Base-by-base conservation (phyloP, 1,140 invertebrate species). In the Atta colombica region DNA sequence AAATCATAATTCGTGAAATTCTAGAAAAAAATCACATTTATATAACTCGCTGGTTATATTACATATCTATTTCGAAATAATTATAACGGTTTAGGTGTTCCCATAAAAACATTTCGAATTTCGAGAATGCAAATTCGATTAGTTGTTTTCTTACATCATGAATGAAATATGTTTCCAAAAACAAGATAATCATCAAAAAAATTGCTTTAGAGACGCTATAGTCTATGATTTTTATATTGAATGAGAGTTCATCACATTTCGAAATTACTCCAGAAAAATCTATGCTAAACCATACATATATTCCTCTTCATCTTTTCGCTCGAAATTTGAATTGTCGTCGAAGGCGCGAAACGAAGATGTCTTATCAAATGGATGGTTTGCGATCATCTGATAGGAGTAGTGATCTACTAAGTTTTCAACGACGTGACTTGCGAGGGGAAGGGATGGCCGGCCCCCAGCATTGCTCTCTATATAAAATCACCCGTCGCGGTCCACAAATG, bases 401-500 rank as follows among this genome's bases (percentile, higher is more conserved):
- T 35, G 28, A 86, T 89, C 75, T 85, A 86, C 65, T 72, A 88
- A 87, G 85, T 69, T 69, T 14, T 16, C 39, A 51, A 51, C 35
- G 72, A 89, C 66, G 78, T 74, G 85, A 53, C 78, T 68, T 69
- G 53, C 31, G 45, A 81, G 63, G 61, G 49, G 89, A 74, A 90
- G 89, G 89, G 89, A 90, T 88, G 84, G 68, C 53, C 75, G 71
- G 89, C 89, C 89, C 89, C 89, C 89, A 90, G 89, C 89, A 90
- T 87, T 75, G 87, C 80, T 88, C 78, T 75, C 80, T 88, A 90
- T 88, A 90, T 90, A 91, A 90, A 71, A 89, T 45, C 61, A 90
- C 86, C 80, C 88, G 84, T 71, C 77, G 16, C 90, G 87, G 87
- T 92, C 91, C 88, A 92, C 77, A 82, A 91, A 91, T 93, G 91